Base-by-base conservation (phyloP, 1,140 invertebrate species). In the Arctopsyche grandis region DNA sequence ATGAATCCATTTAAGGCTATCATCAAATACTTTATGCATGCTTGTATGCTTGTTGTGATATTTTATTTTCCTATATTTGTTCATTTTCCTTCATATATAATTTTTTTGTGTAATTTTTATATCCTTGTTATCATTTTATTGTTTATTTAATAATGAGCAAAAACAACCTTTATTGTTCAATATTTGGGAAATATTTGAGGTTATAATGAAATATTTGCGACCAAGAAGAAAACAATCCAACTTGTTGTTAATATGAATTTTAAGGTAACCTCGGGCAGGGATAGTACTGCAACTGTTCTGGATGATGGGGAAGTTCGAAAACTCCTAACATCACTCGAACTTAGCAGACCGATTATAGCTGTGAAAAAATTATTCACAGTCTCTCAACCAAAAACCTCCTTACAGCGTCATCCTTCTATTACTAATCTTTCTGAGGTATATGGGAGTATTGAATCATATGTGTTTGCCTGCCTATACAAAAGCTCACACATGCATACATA, bases 401-500 rank as follows among this genome's bases (percentile, higher is more conserved):
- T 81, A 19, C 80, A 81, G 58, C 75, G 78, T 52, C 80, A 79
- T 60, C 69, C 74, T 14, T 75, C 78, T 46, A 26, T 82, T 26
- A 82, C 78, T 79, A 82, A 82, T 74, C 74, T 82, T 43, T 79
- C 80, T 29, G 80, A 82, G 80, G 80, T 81, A 81, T 52, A 14
- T 70, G 66, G 74, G 74, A 76, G 16, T 24, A 26, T 66, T 66
- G 22, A 22, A 66, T 22, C 21, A 66, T 66, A 14, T 66, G 63
- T 66, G 63, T 66, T 66, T 66, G 63, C 21, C 21, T 66, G 63
- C 24, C 63, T 66, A 12, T 66, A 22, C 10, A 26, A 3, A 26
- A 24, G 63, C 12, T 19, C 24, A 29, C 63, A 66, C 58, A 63
- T 5, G 5, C 5, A 63, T 46, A 46, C 12, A 46, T 46, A 52